Base-by-base conservation (phyloP, 2,888 invertebrate species). In the Pyralis farinalis region DNA sequence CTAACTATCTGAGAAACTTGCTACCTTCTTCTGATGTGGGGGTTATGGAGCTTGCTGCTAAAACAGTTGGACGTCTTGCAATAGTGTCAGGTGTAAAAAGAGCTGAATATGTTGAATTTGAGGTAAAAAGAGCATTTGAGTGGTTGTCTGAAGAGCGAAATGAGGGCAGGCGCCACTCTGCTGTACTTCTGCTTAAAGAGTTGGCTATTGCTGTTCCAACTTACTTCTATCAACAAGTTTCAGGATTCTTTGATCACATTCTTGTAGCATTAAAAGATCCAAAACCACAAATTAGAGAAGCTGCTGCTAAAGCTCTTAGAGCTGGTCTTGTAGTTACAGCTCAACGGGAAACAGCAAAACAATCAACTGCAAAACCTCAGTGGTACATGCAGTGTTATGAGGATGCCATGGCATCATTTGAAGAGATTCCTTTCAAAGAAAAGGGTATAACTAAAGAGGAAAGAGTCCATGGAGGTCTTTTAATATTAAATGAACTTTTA, bases 21-120 rank as follows among this genome's bases (percentile, higher is more conserved):
- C 86, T 98, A 42, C 97, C 98, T 0, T 97, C 97, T 1, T 95
- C 93, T 53, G 98, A 98, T 90, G 94, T 95, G 0, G 94, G 94
- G 9, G 97, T 98, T 0, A 98, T 98, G 96, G 98, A 98, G 85
- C 90, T 98, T 55, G 97, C 98, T 2, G 98, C 98, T 1, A 96
- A 97, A 71, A 98, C 98, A 3, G 94, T 99, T 52, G 98, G 98
- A 0, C 95, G 96, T 54, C 86, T 99, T 39, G 98, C 98, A 1
- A 91, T 97, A 12, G 94, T 95, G 10, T 96, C 96, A 0, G 98
- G 98, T 8, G 97, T 97, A 0, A 97, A 97, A 74, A 95, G 98
- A 21, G 96, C 97, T 0, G 98, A 98, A 70, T 98, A 98, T 72
- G 98, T 99, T n/a, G 98, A 98, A 64, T 98, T 98, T 87, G 98